Evolutionary conservation across 1,140 invertebrate genomes (phyloP).

Genomic region (Sipha flava): DNA sequence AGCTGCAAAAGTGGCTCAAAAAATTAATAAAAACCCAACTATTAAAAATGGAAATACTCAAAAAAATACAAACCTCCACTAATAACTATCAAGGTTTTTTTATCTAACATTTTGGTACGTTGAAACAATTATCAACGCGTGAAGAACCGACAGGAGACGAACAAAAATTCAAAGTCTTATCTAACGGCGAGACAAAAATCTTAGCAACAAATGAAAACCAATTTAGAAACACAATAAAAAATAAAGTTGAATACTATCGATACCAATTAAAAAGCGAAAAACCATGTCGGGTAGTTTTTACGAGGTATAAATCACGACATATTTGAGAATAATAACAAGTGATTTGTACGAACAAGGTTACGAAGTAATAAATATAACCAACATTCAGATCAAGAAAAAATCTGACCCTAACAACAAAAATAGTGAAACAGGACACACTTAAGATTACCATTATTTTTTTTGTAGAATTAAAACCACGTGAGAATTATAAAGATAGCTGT

Average conservation of each 20-base stretch:
- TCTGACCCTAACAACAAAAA: neutral
- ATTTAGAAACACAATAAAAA: neutral
- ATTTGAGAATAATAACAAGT: constrained; percentile 37
- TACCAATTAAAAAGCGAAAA: constrained; percentile 42
- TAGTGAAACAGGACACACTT: neutral
- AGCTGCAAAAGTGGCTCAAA: too few species aligned
- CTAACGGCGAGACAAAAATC: neutral
- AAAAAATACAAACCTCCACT: neutral
- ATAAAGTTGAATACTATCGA: constrained; percentile 37
- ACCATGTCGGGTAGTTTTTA: constrained; percentile 41
- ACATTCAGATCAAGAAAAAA: neutral
- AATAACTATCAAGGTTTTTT: neutral
- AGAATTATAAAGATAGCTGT: neutral
- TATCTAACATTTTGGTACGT: neutral
- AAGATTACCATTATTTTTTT: neutral
- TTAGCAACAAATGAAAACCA: neutral
- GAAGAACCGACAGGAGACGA: neutral
- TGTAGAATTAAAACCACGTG: neutral
- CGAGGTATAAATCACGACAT: constrained; percentile 40
- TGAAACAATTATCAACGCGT: neutral
- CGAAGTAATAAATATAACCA: neutral
- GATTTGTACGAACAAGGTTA: constrained; percentile 34
- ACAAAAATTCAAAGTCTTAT: neutral
- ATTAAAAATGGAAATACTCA: too few species aligned
- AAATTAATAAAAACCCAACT: too few species aligned